phyloP scores from a whole-genome alignment of 2,888 invertebrate genomes.

The Rotaria sp. region DNA sequence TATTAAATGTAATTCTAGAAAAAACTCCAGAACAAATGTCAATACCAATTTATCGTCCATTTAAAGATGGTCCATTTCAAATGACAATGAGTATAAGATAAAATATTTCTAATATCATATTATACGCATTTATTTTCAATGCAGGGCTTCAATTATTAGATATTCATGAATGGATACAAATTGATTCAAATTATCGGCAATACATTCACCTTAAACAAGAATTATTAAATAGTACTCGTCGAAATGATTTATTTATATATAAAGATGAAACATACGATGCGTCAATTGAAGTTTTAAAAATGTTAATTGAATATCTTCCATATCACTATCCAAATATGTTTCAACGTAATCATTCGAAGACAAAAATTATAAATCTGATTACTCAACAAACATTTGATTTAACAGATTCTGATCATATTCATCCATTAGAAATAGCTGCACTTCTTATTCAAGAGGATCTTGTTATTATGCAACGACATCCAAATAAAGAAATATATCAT shows the following conservation, averaged over 20 bases:
- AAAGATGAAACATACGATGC: neutral
- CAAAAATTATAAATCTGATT: neutral
- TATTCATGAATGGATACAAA: neutral
- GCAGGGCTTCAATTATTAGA: neutral
- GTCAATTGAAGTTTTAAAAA: neutral
- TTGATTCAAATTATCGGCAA: neutral
- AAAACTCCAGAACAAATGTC: neutral
- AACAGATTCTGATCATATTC: neutral
- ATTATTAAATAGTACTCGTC: neutral
- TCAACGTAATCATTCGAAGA: neutral
- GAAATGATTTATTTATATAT: neutral
- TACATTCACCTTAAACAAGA: neutral
- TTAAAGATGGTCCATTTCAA: neutral
- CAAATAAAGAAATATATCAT: neutral
- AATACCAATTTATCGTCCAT: neutral
- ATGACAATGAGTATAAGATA: neutral
- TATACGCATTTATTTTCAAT: neutral
- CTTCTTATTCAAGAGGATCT: neutral
- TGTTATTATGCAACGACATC: neutral
- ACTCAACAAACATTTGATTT: neutral
- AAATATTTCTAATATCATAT: neutral
- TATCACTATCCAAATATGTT: neutral
- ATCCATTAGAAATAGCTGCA: neutral
- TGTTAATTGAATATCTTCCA: neutral
- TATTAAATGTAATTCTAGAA: neutral